Evolutionary conservation across 2,113 vertebrate genomes (phyloP).

Genomic region (Arenaria interpres): DNA sequence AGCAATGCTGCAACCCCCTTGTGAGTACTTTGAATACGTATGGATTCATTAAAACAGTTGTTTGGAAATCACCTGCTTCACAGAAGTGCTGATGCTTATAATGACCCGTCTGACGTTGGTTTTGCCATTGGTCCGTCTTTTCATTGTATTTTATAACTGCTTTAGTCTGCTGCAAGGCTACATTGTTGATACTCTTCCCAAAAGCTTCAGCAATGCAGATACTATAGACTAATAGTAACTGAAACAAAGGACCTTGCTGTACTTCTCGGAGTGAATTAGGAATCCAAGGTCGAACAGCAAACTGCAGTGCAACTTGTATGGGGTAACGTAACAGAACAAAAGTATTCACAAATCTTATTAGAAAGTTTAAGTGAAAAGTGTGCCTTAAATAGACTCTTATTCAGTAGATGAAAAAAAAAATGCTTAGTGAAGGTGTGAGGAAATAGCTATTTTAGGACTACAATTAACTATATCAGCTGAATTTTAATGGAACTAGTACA

Average conservation of each 20-base stretch:
- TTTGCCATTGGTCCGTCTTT: not conserved
- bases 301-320: conserved; percentile 43
- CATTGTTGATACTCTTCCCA: not conserved
- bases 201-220: conserved; percentile 69
- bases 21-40: not conserved
- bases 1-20: not conserved
- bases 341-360: not conserved
- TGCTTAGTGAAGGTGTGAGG: conserved; percentile 7
- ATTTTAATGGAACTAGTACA: conserved; percentile 29
- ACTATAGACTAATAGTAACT: conserved; percentile 37
- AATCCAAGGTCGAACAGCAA: conserved; percentile 74
- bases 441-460: conserved; percentile 45
- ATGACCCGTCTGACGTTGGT: not conserved
- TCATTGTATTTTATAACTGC: not conserved
- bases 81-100: not conserved
- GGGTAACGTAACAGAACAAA: not conserved
- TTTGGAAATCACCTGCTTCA: not conserved
- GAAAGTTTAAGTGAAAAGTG: not conserved
- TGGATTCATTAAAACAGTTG: not conserved
- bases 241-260: conserved; percentile 59
- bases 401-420: not conserved
- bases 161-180: not conserved
- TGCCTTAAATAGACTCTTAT: conserved; percentile 8
- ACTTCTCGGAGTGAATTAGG: conserved; percentile 4
- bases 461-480: conserved; percentile 17